Evolutionary conservation across 2,113 vertebrate genomes (phyloP).

Genomic region (Caracal caracal): DNA sequence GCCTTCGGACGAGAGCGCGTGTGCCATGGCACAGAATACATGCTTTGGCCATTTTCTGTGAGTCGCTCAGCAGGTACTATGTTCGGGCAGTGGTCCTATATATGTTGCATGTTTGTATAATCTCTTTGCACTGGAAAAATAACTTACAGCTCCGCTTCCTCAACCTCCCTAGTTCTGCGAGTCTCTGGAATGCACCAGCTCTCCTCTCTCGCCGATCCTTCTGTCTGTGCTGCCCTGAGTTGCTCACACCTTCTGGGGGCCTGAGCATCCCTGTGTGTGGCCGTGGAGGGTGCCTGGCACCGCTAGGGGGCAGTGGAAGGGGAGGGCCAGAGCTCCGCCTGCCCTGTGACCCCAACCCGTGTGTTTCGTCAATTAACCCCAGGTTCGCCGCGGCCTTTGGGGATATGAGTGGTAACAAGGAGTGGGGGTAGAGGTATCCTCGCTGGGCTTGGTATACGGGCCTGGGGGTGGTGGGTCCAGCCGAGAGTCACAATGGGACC

Average conservation of each 20-base stretch:
- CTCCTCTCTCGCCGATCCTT: slow-evolving; percentile 35
- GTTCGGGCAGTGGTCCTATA: not conserved
- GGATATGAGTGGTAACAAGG: not conserved
- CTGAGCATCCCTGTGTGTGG: not conserved
- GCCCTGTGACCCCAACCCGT: not conserved
- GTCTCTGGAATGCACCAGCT: slow-evolving; percentile 64
- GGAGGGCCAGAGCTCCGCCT: not conserved
- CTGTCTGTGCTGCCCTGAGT: slow-evolving; percentile 60
- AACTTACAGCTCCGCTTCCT: slow-evolving; percentile 30
- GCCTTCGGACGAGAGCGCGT: too few relatives aligned
- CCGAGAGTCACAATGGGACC: not conserved
- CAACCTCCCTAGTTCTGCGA: slow-evolving; percentile 45
- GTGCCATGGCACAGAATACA: not conserved
- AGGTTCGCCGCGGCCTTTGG: not conserved
- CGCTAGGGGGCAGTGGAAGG: not conserved
- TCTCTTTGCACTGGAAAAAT: slow-evolving; percentile 49
- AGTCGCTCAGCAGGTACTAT: not conserved
- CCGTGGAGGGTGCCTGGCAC: not conserved
- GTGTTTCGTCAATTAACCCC: not conserved
- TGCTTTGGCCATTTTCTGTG: not conserved
- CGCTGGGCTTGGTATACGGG: not conserved
- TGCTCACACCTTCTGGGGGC: slow-evolving; percentile 29
- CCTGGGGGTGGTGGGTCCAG: not conserved
- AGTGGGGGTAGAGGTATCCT: not conserved
- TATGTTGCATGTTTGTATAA: slow-evolving; percentile 66